phyloP scores from a whole-genome alignment of 2,113 vertebrate species.

The Formicarius rufipectus region DNA sequence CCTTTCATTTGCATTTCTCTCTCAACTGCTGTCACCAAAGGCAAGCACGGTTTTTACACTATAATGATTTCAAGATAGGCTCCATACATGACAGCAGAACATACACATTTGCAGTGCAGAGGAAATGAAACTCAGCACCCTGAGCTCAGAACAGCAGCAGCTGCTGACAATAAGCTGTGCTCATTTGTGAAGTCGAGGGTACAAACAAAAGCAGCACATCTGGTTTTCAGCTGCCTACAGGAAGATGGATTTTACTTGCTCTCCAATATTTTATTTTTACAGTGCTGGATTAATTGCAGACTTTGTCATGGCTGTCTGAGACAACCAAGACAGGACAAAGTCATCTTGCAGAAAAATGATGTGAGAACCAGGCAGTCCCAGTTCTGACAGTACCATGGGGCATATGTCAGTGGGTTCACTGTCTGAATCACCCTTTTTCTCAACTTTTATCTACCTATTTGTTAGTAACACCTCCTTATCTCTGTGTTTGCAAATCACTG shows the following conservation, averaged over 20 bases:
- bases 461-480: background rate
- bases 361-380: background rate
- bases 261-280: background rate
- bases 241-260: constrained; percentile 11
- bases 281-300: background rate
- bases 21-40: background rate
- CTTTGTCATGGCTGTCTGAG: background rate
- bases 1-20: background rate
- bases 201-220: constrained; percentile 32
- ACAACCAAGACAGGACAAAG: background rate
- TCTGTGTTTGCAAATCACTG: background rate
- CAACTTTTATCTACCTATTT: background rate
- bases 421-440: background rate
- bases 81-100: background rate
- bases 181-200: constrained; percentile 9
- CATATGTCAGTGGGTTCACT: background rate
- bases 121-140: background rate
- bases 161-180: constrained; percentile 17
- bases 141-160: background rate
- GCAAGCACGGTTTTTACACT: fast-evolving
- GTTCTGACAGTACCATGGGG: background rate
- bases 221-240: constrained; percentile 40
- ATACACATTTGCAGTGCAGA: background rate
- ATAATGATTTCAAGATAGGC: background rate
- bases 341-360: background rate